Evolutionary conservation across 2,797 vertebrate species (phyloP).

Genomic region (Cyprinella venusta): DNA sequence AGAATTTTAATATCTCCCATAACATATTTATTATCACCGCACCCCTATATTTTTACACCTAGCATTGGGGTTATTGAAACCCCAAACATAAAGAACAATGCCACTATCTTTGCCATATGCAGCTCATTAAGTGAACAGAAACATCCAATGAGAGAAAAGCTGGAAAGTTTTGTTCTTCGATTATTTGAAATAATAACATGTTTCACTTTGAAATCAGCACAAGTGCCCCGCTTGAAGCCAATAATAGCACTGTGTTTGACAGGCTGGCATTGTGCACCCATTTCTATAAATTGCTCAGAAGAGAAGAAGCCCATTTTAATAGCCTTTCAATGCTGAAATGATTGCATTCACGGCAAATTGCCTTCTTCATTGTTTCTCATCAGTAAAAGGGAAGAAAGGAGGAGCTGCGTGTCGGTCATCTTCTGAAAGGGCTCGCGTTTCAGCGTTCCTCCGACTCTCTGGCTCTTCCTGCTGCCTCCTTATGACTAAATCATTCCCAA

Average conservation of each 20-base stretch:
- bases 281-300: constrained; percentile 64
- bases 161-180: constrained; percentile 14
- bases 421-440: constrained; percentile 50
- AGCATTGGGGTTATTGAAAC: not conserved
- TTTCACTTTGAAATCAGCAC: constrained; percentile 43
- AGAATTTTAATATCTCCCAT: too few species aligned
- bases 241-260: constrained; percentile 69
- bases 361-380: constrained; percentile 64
- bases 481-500: constrained; percentile 62
- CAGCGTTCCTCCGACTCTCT: constrained; percentile 49
- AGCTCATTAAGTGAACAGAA: constrained; percentile 31
- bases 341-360: constrained; percentile 66
- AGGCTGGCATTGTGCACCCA: constrained; percentile 62
- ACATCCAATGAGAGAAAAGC: constrained; percentile 1
- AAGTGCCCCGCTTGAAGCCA: constrained; percentile 50
- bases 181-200: constrained; percentile 47
- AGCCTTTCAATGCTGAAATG: constrained; percentile 64
- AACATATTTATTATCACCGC: not conserved
- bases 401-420: constrained; percentile 28
- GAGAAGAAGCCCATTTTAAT: constrained; percentile 61
- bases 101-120: not conserved
- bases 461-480: constrained; percentile 55
- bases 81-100: not conserved
- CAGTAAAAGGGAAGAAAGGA: constrained; percentile 20
- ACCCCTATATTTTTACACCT: not conserved